Evolutionary conservation across 2,888 invertebrate species (phyloP), one percentile per base, ranked within the genome.

Genomic region (Lacanobia oleracea): DNA sequence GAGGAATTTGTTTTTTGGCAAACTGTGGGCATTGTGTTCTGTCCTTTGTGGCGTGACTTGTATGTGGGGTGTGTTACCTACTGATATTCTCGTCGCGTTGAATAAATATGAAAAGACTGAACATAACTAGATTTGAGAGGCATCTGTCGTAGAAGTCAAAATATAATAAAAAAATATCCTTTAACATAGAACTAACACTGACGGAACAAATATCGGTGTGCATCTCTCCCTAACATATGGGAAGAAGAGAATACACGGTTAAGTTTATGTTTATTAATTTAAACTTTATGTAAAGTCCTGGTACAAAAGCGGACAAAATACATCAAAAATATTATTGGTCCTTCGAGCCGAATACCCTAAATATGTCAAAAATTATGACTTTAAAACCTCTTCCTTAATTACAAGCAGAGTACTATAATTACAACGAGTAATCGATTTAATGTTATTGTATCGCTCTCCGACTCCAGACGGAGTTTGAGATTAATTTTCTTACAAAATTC

Each of bases 1-100:
- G 48, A 56, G 48, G 72, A 67, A 68, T 75, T 78, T 71, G 56
- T 65, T 73, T 81, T 70, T 81, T 77, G 57, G 56, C 21, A 61
- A 66, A 57, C 45, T 45, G 60, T 18, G 53, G 50, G 51, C 57
- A 73, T 73, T 64, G 68, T 75, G 64, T 75, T 62, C 53, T 48
- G 54, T 79, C 45, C 37, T 75, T 64, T 70, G 40, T 73, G 21
- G 16, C 40, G 62, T 37, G 63, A 21, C 53, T 54, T 60, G 16
- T 40, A 16, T 23, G 53, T 53, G n/a, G 33, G 10, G 2, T 21
- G 27, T 33, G 16, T 37, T 23, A 33, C n/a, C 10, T 57, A 57
- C 54, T 50, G 18, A 51, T 27, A 27, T 62, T n/a, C 40, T 10
- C 8, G 14, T 56, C 8, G n/a, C 37, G 10, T 40, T 40, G 4